phyloP scores from a whole-genome alignment of 2,888 invertebrate genomes.

The Drosophila algonquin region DNA sequence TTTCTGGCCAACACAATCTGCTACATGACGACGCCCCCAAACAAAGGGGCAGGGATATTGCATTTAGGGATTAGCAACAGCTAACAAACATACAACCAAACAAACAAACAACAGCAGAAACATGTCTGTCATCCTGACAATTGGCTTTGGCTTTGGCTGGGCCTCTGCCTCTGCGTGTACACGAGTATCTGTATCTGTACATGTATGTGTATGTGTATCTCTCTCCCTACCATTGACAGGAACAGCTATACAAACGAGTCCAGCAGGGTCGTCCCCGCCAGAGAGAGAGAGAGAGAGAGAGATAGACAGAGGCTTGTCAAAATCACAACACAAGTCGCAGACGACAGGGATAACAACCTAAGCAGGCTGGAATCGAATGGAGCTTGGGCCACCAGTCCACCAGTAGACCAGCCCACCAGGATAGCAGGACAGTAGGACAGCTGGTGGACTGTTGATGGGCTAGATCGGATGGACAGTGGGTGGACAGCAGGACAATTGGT shows the following conservation, averaged over 20 bases:
- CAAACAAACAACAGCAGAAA: constrained; percentile 50
- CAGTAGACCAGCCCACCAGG: neutral
- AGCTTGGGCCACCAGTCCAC: constrained; percentile 13
- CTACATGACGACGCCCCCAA: constrained; percentile 45
- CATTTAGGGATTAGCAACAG: constrained; percentile 34
- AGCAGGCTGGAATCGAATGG: constrained; percentile 32
- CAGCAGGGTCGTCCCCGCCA: constrained; percentile 17
- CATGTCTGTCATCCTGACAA: constrained; percentile 76
- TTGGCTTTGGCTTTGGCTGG: constrained; percentile 61
- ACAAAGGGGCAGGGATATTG: constrained; percentile 15
- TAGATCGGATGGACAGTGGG: constrained; percentile 17
- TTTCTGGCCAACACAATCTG: constrained; percentile 62
- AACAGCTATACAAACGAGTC: constrained; percentile 51
- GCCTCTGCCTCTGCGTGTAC: constrained; percentile 41
- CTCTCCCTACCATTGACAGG: constrained; percentile 17
- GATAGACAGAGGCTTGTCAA: constrained; percentile 59
- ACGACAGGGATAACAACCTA: constrained; percentile 63
- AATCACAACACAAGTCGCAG: constrained; percentile 70
- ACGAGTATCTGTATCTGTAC: constrained; percentile 8
- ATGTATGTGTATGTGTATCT: constrained; percentile 34
- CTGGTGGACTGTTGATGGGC: constrained; percentile 46
- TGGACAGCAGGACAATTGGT: constrained; percentile 46
- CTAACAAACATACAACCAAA: constrained; percentile 50
- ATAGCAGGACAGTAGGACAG: neutral
- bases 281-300: neutral